Base-by-base conservation (phyloP, 2,888 invertebrate species). In the Tetramorium bicarinatum region DNA sequence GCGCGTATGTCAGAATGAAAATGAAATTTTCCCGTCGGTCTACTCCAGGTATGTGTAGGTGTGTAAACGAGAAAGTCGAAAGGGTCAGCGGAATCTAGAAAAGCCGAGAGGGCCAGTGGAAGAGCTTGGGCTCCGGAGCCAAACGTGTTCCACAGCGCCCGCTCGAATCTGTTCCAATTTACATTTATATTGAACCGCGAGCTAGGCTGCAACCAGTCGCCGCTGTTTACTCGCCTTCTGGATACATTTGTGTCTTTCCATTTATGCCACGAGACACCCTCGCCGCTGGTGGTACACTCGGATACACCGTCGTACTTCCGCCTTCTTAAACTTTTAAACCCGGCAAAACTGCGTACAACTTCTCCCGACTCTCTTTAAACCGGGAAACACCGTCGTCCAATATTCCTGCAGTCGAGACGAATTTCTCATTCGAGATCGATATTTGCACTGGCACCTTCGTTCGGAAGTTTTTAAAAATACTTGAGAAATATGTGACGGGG, bases 121-220 rank as follows among this genome's bases (percentile, higher is more conserved):
- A 62, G 72, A 79, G 54, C 71, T 84, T 69, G 90, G 87, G 86
- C 86, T 84, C 71, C 79, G 75, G 56, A 86, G 86, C 85, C 86
- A 80, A 83, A 85, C 89, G 84, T 85, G 90, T 87, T 86, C 83
- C 91, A 62, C 75, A 87, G 87, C 91, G 90, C 92, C 41, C 67
- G 90, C 93, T 93, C 91, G 92, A 94, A 94, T 94, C 93, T 93
- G 93, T 93, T 94, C 93, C 92, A 93, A 94, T 94, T 94, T 94
- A 94, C 94, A 94, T 94, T 94, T 94, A 94, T 94, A 94, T 94
- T 94, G 94, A 94, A 94, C 93, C 92, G 88, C 92, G 87, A 89
- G 91, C 88, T 90, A 91, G 85, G 82, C 89, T 89, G 88, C 89
- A 83, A 89, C 87, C 88, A 89, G 87, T 69, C 92, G 84, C 87